phyloP scores from a whole-genome alignment of 2,888 invertebrate species.

The Nebria brevicollis region DNA sequence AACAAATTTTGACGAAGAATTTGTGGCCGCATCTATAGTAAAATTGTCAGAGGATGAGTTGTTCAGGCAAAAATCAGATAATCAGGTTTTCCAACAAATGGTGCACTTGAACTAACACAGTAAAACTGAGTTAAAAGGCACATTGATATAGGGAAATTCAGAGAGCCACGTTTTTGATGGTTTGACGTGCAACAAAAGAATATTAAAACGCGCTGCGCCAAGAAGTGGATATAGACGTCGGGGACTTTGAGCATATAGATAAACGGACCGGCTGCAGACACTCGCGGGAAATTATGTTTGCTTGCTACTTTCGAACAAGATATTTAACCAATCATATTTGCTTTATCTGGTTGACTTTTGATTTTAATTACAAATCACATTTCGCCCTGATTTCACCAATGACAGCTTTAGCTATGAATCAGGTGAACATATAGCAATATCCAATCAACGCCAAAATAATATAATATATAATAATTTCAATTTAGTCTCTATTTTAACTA shows the following conservation, averaged over 20 bases:
- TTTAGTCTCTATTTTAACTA: too few relatives aligned
- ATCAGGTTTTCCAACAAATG: constrained; percentile 11
- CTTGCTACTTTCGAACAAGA: neutral
- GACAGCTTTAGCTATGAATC: too few relatives aligned
- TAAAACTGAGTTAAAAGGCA: constrained; percentile 34
- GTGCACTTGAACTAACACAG: constrained; percentile 24
- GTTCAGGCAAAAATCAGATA: constrained; percentile 1
- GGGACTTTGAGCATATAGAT: constrained; percentile 31
- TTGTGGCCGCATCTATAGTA: constrained; percentile 15
- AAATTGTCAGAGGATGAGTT: neutral
- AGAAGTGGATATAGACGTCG: neutral
- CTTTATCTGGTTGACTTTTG: neutral
- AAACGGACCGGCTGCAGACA: constrained; percentile 21
- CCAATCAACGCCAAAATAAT: too few relatives aligned
- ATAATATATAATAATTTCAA: too few relatives aligned
- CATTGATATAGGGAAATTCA: constrained; percentile 11
- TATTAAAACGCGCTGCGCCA: constrained; percentile 20
- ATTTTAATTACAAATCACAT: neutral
- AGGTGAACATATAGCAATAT: too few relatives aligned
- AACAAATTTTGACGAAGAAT: constrained; percentile 29
- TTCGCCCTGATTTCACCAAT: too few relatives aligned
- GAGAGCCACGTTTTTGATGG: neutral
- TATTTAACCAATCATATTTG: neutral
- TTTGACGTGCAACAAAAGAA: constrained; percentile 24
- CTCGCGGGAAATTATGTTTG: neutral